phyloP scores from a whole-genome alignment of 2,888 invertebrate species.

The Pinctada fucata region DNA sequence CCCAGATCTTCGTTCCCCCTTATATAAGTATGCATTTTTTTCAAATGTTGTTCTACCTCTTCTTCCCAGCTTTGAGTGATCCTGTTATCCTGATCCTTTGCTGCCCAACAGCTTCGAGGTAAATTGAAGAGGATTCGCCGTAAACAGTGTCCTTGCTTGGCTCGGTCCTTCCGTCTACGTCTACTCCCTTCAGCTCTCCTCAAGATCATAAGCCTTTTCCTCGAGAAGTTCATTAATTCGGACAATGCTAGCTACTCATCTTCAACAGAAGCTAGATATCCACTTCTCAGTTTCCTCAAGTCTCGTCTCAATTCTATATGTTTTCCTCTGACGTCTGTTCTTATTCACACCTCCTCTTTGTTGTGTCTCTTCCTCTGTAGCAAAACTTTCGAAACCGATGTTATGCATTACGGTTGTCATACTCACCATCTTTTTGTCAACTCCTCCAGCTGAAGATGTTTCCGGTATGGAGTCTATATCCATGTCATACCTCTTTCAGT shows the following conservation, averaged over 20 bases:
- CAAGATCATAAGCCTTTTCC: slow-evolving; percentile 1
- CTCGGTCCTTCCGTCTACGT: slow-evolving; percentile 5
- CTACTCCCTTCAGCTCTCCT: slow-evolving; percentile 12
- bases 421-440: slow-evolving; percentile 1
- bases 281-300: not conserved
- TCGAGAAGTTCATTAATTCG: not conserved
- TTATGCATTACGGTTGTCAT: slow-evolving; percentile 19
- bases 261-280: not conserved
- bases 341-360: too few species aligned
- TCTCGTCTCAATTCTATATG: not conserved
- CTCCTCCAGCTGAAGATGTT: too few species aligned
- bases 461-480: too few species aligned
- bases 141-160: slow-evolving; percentile 1
- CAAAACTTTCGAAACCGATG: slow-evolving; percentile 2
- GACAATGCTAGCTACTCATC: slow-evolving; percentile 2
- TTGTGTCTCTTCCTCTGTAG: too few species aligned
- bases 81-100: slow-evolving; percentile 7
- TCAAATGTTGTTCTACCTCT: slow-evolving; percentile 13
- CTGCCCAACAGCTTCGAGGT: not conserved
- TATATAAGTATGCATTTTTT: slow-evolving; percentile 6
- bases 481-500: slow-evolving; percentile 4
- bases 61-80: not conserved
- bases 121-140: slow-evolving; percentile 11
- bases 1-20: slow-evolving; percentile 1
- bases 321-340: too few species aligned